Evolutionary conservation across 1,140 invertebrate species (phyloP), one percentile per base, ranked within the genome.

Genomic region (Drosophila pandora): DNA sequence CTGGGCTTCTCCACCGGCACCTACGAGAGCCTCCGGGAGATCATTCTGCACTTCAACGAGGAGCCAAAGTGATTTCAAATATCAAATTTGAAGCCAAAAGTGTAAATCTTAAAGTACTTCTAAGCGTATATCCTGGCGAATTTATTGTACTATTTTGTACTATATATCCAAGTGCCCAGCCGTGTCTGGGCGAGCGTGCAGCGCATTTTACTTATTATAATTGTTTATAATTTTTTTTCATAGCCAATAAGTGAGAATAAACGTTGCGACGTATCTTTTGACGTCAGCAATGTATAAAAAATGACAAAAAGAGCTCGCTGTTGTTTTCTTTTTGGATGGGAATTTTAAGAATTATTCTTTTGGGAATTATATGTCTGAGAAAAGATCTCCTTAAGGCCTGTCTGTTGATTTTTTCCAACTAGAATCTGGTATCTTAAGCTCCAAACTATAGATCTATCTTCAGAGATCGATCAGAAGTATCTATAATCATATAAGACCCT

Each of bases 1-100:
- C 72, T 95, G 28, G 95, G 96, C 3, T 96, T 96, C 90, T 74
- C 94, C 0, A 95, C 95, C 0, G 96, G 96, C 30, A 96, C 95
- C 0, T 96, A 95, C 80, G 94, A 95, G 61, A 96, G 95, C 76
- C 70, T 96, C 2, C 91, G 92, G 1, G 90, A 94, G 10, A 95
- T 96, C 53, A 70, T 95, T 13, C 71, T 75, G 37, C 80, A 91
- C 52, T 91, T 91, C 32, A 75, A 85, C 10, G 76, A 90, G 10
- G 73, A 90, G 13, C 75, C 25, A 28, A 28, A 90, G 58, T 62
- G 76, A 8, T 4, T 63, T 3, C 71, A 21, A 52, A 52, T 37
- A 37, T 32, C 32, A 10, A 4, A 28, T 28, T 28, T 28, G 25
- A 28, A 5, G 5, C 7, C 2, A 28, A 28, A 28, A 28, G 7